Evolutionary conservation across 2,797 vertebrate genomes (phyloP).

Genomic region (Bradypodion ventrale): DNA sequence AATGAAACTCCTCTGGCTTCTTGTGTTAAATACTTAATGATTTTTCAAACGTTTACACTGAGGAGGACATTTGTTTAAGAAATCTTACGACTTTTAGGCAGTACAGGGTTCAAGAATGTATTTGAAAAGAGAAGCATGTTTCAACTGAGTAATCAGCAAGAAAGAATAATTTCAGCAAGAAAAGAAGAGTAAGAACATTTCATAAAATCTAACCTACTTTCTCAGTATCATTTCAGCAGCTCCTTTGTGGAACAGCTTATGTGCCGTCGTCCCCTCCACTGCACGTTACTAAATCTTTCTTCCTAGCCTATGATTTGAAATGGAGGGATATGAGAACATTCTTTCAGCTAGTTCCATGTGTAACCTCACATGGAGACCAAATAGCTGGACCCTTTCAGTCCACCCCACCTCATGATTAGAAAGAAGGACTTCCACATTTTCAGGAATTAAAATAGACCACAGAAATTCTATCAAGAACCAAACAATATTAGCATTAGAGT

Average conservation of each 20-base stretch:
- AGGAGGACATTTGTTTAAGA: not conserved
- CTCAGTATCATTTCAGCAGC: not conserved
- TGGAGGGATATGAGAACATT: not conserved
- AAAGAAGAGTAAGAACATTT: not conserved
- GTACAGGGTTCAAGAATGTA: not conserved
- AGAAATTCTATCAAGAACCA: not conserved
- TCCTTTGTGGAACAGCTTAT: not conserved
- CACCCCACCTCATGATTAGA: not conserved
- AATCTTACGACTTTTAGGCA: constrained; percentile 5
- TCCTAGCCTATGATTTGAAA: not conserved
- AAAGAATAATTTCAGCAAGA: no score
- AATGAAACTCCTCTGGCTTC: not conserved
- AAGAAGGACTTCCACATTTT: not conserved
- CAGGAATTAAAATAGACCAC: not conserved
- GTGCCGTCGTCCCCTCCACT: not conserved
- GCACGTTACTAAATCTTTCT: not conserved
- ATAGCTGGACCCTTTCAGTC: not conserved
- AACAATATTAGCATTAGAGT: not conserved
- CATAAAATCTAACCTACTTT: not conserved
- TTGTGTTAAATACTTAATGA: constrained; percentile 12
- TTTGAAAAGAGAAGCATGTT: not conserved
- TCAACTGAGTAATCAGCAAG: constrained; percentile 1
- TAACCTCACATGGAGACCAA: not conserved
- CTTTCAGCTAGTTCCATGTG: not conserved
- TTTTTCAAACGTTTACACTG: constrained; percentile 3